These are phyloP conservation scores for Anas capensis DNA, from an alignment of 2,797 vertebrate species.

Conservation along the genomic window DNA sequence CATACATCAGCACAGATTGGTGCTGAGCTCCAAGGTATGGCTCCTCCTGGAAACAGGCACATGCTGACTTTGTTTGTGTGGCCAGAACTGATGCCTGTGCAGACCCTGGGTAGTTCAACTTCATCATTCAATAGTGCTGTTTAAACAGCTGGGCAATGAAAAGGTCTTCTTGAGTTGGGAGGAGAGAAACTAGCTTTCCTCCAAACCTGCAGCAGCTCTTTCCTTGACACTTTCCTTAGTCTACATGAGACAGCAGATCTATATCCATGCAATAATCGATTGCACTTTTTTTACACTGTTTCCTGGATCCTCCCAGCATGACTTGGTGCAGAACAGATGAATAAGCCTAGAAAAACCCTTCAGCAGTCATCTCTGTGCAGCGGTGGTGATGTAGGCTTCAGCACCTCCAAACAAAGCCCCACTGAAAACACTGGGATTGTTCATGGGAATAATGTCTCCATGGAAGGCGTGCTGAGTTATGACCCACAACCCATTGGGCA, in stretches of 20 bases:
- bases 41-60: not conserved
- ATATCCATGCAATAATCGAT: not conserved
- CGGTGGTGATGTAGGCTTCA: not conserved
- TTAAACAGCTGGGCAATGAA: not conserved
- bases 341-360: not conserved
- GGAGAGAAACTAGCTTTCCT: not conserved
- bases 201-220: not conserved
- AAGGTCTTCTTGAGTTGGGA: not conserved
- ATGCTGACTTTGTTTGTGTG: not conserved
- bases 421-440: not conserved
- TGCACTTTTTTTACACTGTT: not conserved
- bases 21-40: not conserved
- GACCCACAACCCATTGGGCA: not conserved
- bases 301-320: not conserved
- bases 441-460: not conserved
- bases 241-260: not conserved
- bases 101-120: not conserved
- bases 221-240: not conserved
- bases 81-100: not conserved
- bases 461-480: not conserved
- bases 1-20: not conserved
- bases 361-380: not conserved
- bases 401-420: not conserved
- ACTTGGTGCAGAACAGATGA: not conserved
- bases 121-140: not conserved